Evolutionary conservation across 2,113 vertebrate genomes (phyloP).

Genomic region (Tachycineta bicolor): DNA sequence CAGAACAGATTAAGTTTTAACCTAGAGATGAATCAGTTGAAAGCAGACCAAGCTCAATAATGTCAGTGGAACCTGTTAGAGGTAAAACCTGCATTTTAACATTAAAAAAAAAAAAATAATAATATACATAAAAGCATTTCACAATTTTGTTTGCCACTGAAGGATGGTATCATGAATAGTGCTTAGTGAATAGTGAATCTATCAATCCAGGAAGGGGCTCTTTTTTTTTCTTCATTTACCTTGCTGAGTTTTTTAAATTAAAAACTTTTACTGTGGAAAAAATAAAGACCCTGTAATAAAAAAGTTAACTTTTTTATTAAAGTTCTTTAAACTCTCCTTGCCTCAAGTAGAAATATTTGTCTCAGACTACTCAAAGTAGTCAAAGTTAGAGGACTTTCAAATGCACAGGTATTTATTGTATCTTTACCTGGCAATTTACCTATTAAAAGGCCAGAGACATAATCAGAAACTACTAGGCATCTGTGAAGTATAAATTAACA

Average conservation of each 20-base stretch:
- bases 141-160: background rate
- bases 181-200: background rate
- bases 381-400: background rate
- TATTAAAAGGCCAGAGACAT: background rate
- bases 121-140: background rate
- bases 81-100: background rate
- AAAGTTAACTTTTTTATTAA: background rate
- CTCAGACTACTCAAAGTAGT: background rate
- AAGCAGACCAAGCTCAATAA: background rate
- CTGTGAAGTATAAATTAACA: background rate
- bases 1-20: background rate
- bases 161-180: rapidly evolving
- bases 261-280: background rate
- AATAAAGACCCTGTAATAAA: background rate
- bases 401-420: background rate
- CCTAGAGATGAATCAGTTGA: background rate
- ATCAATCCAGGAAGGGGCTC: background rate
- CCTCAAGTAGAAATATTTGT: background rate
- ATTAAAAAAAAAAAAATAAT: background rate
- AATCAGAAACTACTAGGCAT: background rate
- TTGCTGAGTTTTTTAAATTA: background rate
- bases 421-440: background rate
- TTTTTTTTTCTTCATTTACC: background rate
- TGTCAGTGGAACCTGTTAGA: background rate
- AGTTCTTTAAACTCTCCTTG: background rate